Evolutionary conservation across 1,140 invertebrate genomes (phyloP).

Genomic region (Chymomyza costata): DNA sequence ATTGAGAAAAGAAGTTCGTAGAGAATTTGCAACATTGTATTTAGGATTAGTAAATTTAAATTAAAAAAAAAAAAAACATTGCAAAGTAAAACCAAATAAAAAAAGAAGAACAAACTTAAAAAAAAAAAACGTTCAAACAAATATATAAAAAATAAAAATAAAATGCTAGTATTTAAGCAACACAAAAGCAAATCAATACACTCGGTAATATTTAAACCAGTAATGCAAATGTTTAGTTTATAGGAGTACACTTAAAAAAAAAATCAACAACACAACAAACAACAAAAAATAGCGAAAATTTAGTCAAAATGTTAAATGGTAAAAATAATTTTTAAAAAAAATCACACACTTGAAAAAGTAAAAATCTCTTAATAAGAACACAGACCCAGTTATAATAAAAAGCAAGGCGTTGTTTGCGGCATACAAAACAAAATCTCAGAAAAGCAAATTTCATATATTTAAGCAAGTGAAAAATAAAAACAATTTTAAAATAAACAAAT

Average conservation of each 20-base stretch:
- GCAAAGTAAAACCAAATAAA: slow-evolving; percentile 25
- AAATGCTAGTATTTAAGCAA: slow-evolving; percentile 43
- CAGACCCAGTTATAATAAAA: background rate
- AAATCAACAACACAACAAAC: slow-evolving; percentile 28
- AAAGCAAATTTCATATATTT: slow-evolving; percentile 32
- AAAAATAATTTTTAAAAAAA: slow-evolving; percentile 35
- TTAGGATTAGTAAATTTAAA: background rate
- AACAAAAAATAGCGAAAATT: slow-evolving; percentile 54
- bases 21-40: background rate
- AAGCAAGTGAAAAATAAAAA: slow-evolving; percentile 24
- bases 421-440: slow-evolving; percentile 13
- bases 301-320: slow-evolving; percentile 70
- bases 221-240: slow-evolving; percentile 63
- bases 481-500: slow-evolving; percentile 14
- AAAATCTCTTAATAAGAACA: background rate
- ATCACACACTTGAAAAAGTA: too few species aligned
- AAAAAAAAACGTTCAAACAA: slow-evolving; percentile 32
- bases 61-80: slow-evolving; percentile 45
- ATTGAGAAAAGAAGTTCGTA: slow-evolving; percentile 36
- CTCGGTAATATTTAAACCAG: slow-evolving; percentile 36
- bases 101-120: slow-evolving; percentile 37
- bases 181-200: slow-evolving; percentile 43
- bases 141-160: slow-evolving; percentile 19
- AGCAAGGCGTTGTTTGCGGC: too few species aligned
- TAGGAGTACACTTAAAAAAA: slow-evolving; percentile 62